Base-by-base conservation (phyloP, 2,888 invertebrate genomes). In the Carpatolechia fugitivella region DNA sequence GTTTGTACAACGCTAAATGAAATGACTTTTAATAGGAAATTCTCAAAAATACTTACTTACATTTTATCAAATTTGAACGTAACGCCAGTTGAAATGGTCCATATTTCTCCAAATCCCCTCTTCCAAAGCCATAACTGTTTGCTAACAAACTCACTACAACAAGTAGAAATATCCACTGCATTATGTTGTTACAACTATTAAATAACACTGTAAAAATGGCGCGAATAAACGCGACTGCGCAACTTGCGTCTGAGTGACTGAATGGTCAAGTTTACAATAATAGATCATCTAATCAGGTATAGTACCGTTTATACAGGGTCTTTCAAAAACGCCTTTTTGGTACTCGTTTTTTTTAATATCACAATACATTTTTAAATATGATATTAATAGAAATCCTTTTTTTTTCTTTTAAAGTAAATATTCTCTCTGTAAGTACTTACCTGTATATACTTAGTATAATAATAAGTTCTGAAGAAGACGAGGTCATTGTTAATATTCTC, bases 61-160 rank as follows among this genome's bases (percentile, higher is more conserved):
- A 87, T 76, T 86, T 85, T 3, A 87, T 77, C 33, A 83, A 67
- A 14, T 72, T 75, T 0, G 83, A 84, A 38, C 69, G 71, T 14
- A 88, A 58, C 1, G 75, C 80, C 11, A 82, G 38, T 58, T 80
- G 80, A 36, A 87, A 80, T 0, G 86, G 88, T 59, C 87, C 88
- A 66, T 80, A 86, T 58, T 80, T 83, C 48, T 85, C 85, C 54
- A 82, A 69, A 55, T 83, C 84, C 0, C 80, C 80, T 6, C 79
- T 69, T 0, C 76, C 76, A 68, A 78, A 80, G 0, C 68, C 67
- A 48, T 63, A 40, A 2, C 62, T 56, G 30, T 54, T 55, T 11
- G 58, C 60, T 46, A 51, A 64, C n/a, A 35, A 50, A 69, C 61
- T 70, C 53, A 62, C 51, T 16, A 71, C 54, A 41, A 61, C 52